Conservation (phyloP, 2,888 invertebrate genomes). For the Hypselothyrea guttata region DNA sequence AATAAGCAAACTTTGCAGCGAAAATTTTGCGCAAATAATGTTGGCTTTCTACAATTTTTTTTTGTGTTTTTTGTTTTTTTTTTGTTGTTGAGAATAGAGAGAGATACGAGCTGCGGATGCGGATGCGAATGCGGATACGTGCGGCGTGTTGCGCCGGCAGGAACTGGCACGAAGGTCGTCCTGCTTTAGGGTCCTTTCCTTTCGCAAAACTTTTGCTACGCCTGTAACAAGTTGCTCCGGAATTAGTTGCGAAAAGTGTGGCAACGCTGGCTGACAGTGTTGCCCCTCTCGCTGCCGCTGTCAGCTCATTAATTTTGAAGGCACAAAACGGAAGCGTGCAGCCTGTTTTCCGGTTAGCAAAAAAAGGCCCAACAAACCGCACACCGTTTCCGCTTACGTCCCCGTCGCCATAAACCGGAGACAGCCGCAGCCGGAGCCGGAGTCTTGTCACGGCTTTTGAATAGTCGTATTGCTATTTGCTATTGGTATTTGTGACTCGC, state of each 20-base stretch:
- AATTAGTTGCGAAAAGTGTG: constrained; percentile 76
- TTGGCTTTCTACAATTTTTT: constrained; percentile 48
- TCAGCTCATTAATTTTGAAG: constrained; percentile 75
- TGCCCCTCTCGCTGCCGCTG: constrained; percentile 20
- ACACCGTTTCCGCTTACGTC: not conserved
- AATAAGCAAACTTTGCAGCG: constrained; percentile 75
- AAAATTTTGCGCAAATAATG: constrained; percentile 75
- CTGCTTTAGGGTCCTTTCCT: constrained; percentile 39
- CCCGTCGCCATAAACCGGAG: constrained; percentile 33
- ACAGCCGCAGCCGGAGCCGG: constrained; percentile 52
- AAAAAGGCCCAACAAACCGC: constrained; percentile 33
- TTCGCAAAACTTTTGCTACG: constrained; percentile 53
- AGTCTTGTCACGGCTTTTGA: constrained; percentile 52
- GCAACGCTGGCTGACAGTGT: constrained; percentile 60
- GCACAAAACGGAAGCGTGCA: constrained; percentile 79
- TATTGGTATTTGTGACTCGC: constrained; percentile 53
- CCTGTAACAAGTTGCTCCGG: constrained; percentile 70
- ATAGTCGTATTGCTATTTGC: constrained; percentile 33
- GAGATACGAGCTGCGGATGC: constrained; percentile 38
- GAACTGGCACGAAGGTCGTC: constrained; percentile 73
- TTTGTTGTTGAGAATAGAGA: constrained; percentile 21
- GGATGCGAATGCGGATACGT: constrained; percentile 69
- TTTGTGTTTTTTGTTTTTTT: constrained; percentile 27
- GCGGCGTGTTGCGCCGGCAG: constrained; percentile 68
- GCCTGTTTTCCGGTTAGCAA: constrained; percentile 72